A percentile compares a stretch with the other conserved stretches of the same genome.
Evolutionary conservation across 2,113 vertebrate genomes (phyloP).

Genomic region (Ceyx melanurus): DNA sequence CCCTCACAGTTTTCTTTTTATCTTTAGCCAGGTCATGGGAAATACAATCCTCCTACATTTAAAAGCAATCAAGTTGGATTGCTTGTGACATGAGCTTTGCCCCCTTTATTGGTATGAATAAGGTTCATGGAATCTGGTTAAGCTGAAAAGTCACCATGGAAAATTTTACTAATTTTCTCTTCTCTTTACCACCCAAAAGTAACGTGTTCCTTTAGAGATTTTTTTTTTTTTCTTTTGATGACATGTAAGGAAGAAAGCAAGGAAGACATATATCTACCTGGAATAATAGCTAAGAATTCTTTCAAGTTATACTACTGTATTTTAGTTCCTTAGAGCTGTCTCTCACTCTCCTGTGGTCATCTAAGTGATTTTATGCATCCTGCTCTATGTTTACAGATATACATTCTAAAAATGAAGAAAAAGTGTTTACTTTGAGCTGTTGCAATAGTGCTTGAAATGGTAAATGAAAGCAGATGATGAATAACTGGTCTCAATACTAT

Average conservation of each 20-base stretch:
- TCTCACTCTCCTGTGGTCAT: background rate
- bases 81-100: background rate
- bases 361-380: constrained; percentile 29
- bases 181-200: background rate
- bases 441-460: background rate
- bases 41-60: background rate
- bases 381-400: background rate
- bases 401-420: background rate
- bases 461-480: background rate
- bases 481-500: background rate
- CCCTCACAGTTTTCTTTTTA: constrained; percentile 47
- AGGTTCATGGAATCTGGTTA: constrained; percentile 25
- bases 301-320: constrained; percentile 9
- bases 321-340: constrained; percentile 20
- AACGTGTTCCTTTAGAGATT: background rate
- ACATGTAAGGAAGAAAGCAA: background rate
- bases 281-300: constrained; percentile 25
- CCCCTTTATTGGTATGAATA: constrained; percentile 21
- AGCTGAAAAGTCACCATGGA: constrained; percentile 34
- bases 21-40: constrained; percentile 32
- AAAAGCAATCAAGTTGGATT: constrained; percentile 22
- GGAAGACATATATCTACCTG: background rate
- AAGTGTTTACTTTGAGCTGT: background rate
- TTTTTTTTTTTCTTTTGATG: background rate
- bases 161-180: constrained; percentile 35